Evolutionary conservation across 2,113 vertebrate genomes (phyloP).

Genomic region (Oceanodroma tethys): DNA sequence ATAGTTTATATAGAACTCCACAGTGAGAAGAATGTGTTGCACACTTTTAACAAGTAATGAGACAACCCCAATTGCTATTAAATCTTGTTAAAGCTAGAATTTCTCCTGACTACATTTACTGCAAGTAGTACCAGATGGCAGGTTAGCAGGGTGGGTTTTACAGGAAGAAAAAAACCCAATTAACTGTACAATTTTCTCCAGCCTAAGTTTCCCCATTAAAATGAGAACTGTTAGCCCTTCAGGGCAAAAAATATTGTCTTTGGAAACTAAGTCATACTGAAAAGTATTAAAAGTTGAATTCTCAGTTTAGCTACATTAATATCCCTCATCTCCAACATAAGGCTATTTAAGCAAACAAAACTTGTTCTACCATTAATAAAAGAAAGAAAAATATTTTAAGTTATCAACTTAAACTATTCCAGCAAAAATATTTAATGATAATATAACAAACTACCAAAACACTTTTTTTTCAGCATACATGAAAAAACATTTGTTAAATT

Average conservation of each 20-base stretch:
- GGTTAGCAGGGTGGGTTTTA: not conserved
- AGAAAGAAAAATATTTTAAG: not conserved
- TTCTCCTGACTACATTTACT: not conserved
- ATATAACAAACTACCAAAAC: accelerated
- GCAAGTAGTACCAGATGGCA: not conserved
- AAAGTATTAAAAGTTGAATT: not conserved
- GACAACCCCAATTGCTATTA: not conserved
- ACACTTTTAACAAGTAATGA: not conserved
- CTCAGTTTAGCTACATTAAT: not conserved
- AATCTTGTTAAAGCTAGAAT: not conserved
- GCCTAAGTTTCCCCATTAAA: not conserved
- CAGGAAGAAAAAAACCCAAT: not conserved
- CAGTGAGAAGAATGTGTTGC: not conserved
- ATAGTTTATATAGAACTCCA: not conserved
- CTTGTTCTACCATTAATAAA: not conserved
- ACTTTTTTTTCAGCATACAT: accelerated
- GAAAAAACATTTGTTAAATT: not conserved
- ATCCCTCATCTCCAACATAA: not conserved
- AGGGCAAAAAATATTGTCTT: not conserved
- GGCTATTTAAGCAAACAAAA: not conserved
- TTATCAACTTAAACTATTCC: too few species aligned
- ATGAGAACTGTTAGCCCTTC: not conserved
- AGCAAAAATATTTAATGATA: not conserved
- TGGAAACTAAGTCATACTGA: not conserved
- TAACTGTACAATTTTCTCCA: not conserved